phyloP scores from a whole-genome alignment of 2,113 vertebrate species.

The Callorhinus ursinus region DNA sequence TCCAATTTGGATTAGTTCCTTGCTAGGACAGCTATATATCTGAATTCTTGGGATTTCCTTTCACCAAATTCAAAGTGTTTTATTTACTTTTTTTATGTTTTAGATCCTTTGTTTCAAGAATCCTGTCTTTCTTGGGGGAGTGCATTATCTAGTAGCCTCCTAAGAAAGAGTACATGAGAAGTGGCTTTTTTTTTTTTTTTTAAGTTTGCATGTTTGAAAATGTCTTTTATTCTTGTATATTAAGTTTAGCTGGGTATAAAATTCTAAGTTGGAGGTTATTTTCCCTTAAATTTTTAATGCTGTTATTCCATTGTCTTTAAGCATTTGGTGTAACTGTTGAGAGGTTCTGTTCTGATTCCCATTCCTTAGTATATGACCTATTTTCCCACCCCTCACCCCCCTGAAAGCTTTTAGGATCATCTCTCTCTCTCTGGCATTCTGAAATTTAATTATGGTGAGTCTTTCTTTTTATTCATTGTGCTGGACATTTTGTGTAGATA shows the following conservation, averaged over 20 bases:
- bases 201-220: slow-evolving; percentile 34
- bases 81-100: slow-evolving; percentile 23
- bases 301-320: slow-evolving; percentile 5
- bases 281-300: background rate
- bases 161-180: background rate
- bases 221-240: slow-evolving; percentile 30
- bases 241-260: slow-evolving; percentile 7
- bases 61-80: background rate
- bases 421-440: background rate
- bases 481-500: background rate
- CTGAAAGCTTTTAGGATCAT: background rate
- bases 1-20: slow-evolving; percentile 9
- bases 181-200: background rate
- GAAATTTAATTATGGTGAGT: background rate
- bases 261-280: slow-evolving; percentile 37
- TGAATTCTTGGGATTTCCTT: slow-evolving; percentile 15
- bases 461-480: background rate
- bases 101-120: background rate
- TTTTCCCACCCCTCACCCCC: background rate
- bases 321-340: background rate
- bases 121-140: slow-evolving; percentile 6
- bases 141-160: background rate
- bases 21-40: background rate
- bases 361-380: background rate
- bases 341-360: background rate